Base-by-base conservation (phyloP, 2,888 invertebrate genomes). In the Eupithecia insigniata region DNA sequence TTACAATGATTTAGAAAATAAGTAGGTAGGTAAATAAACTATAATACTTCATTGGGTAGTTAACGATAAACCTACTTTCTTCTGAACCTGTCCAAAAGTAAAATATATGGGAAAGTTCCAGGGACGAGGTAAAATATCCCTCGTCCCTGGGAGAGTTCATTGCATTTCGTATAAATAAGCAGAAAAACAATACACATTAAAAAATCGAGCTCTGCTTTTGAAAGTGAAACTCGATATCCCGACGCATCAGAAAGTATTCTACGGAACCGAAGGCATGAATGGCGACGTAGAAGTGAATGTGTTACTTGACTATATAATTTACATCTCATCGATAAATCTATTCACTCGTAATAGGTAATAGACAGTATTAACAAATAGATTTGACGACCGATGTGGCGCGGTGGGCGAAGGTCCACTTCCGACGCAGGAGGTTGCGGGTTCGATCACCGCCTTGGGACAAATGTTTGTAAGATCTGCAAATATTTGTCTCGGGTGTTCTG, bases 171-270 rank as follows among this genome's bases (percentile, higher is more conserved):
- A 60, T 55, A 26, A 12, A 60, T 8, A 60, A 60, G 28, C 18
- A 30, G 8, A 60, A 60, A 62, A 62, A 32, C 30, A 34, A 62
- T 32, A 6, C 1, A 34, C 32, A 34, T 62, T 34, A 6, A 62
- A 32, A 62, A 39, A 22, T 0, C 26, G 2, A 64, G 22, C 22
- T 22, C 34, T 32, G 7, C n/a, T 58, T n/a, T 61, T 32, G 68
- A 71, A 69, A 69, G 67, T 51, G 22, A 66, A 62, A 18, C n/a
- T 22, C 34, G 46, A 46, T 69, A 62, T 70, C 58, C 64, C 60
- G 60, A 34, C 46, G 61, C 43, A 78, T 77, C 76, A 67, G 74
- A 77, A 76, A 77, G 77, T 76, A 71, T 18, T 26, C 30, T 34
- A 64, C 55, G 61, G 60, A 58, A 58, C 66, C 46, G 67, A 46